Percentiles rank a stretch among this genome's conserved stretches.
Evolutionary conservation across 1,140 invertebrate genomes (phyloP).

Genomic region (Agrypnia vestita): DNA sequence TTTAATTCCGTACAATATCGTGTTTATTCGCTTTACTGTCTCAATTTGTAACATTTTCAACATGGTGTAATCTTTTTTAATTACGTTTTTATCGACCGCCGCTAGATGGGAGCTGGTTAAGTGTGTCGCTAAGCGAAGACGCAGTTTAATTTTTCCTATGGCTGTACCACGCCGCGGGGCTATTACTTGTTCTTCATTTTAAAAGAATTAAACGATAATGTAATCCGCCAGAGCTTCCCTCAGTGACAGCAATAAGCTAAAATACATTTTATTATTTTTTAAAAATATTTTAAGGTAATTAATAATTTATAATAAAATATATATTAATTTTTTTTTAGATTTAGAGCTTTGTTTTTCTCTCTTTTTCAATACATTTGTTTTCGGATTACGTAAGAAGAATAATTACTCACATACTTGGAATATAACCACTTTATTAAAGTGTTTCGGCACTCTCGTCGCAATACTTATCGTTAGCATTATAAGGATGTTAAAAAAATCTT

Average conservation of each 20-base stretch:
- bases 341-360: too few species aligned
- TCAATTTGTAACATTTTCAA: conserved; percentile 32
- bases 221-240: conserved; percentile 2
- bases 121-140: conserved; percentile 1
- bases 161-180: conserved; percentile 13
- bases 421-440: too few species aligned
- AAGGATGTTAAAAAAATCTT: too few species aligned
- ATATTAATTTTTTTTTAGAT: too few species aligned
- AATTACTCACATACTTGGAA: too few species aligned
- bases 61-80: conserved; percentile 32
- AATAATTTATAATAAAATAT: too few species aligned
- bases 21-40: conserved; percentile 38
- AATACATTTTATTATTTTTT: too few species aligned
- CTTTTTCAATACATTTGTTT: too few species aligned
- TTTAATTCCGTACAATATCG: conserved; percentile 17
- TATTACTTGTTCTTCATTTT: conserved; percentile 55
- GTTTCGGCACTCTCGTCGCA: too few species aligned
- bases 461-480: too few species aligned
- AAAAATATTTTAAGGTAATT: too few species aligned
- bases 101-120: conserved; percentile 20
- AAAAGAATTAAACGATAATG: conserved; percentile 57
- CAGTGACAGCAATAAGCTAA: conserved; percentile 21
- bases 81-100: conserved; percentile 33
- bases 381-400: too few species aligned
- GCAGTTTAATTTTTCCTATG: conserved; percentile 15